Conservation (phyloP, 2,113 vertebrate species). For the Dicaeum eximium region DNA sequence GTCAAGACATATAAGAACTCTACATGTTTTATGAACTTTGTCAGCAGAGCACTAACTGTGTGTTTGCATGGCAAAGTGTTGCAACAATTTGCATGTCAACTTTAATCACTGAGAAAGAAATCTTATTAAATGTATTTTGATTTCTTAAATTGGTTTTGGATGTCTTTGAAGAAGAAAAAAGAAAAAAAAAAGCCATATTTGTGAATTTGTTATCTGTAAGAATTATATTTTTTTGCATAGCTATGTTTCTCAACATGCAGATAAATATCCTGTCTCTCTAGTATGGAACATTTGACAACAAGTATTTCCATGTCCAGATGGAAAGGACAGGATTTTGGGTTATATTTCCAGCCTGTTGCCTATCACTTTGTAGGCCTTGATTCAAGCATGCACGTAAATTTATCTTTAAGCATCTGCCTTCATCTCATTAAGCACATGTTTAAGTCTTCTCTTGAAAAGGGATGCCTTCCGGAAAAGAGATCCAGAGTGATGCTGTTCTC, state of each 20-base stretch:
- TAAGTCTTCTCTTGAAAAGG: background rate
- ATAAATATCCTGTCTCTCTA: background rate
- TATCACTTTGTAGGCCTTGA: background rate
- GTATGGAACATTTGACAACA: background rate
- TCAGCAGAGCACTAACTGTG: background rate
- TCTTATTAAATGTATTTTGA: background rate
- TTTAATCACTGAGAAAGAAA: background rate
- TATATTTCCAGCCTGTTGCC: background rate
- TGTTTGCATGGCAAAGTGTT: background rate
- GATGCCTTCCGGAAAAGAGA: background rate
- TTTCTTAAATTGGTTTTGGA: background rate
- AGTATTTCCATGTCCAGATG: background rate
- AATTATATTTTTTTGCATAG: background rate
- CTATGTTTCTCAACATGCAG: background rate
- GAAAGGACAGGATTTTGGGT: background rate
- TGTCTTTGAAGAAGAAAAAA: background rate
- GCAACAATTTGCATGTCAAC: background rate
- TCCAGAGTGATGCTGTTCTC: background rate
- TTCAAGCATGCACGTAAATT: background rate
- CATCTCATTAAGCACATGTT: conserved; percentile 15
- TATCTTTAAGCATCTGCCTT: conserved; percentile 19
- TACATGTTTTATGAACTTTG: background rate
- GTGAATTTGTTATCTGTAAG: background rate
- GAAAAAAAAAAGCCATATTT: background rate
- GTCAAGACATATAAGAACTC: background rate